These are phyloP conservation scores for Lithophane leautieri DNA, from an alignment of 2,888 invertebrate genomes.

Conservation along the genomic window DNA sequence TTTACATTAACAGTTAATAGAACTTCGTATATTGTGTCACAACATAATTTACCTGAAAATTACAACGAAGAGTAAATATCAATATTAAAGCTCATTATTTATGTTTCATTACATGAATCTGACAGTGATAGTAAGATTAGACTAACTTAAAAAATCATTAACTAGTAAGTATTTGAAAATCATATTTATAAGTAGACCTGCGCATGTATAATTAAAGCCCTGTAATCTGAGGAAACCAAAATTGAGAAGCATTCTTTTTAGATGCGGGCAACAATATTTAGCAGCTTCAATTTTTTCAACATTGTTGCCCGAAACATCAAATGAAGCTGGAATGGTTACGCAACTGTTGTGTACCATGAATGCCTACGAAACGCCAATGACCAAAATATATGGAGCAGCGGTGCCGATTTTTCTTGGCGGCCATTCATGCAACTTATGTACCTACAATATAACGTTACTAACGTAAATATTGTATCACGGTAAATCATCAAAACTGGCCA, in stretches of 20 bases:
- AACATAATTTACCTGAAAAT: conserved; percentile 66
- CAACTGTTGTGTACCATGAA: neutral
- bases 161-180: neutral
- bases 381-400: neutral
- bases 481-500: too few relatives aligned
- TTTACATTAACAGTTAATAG: conserved; percentile 55
- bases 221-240: neutral
- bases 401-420: too few relatives aligned
- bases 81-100: neutral
- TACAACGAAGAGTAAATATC: conserved; percentile 16
- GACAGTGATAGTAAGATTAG: neutral
- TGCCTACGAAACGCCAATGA: neutral
- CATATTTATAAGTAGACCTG: neutral
- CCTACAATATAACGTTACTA: too few relatives aligned
- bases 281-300: neutral
- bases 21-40: conserved; percentile 40
- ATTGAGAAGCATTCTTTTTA: neutral
- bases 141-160: neutral
- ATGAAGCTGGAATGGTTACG: neutral
- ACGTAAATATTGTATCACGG: too few relatives aligned
- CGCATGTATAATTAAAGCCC: neutral
- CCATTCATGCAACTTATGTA: too few relatives aligned
- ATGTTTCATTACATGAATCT: conserved; percentile 5
- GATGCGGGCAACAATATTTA: neutral
- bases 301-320: neutral